Evolutionary conservation across 1,140 invertebrate species (phyloP), one percentile per base, ranked within the genome.

Genomic region (Philotrypesis tridentata): DNA sequence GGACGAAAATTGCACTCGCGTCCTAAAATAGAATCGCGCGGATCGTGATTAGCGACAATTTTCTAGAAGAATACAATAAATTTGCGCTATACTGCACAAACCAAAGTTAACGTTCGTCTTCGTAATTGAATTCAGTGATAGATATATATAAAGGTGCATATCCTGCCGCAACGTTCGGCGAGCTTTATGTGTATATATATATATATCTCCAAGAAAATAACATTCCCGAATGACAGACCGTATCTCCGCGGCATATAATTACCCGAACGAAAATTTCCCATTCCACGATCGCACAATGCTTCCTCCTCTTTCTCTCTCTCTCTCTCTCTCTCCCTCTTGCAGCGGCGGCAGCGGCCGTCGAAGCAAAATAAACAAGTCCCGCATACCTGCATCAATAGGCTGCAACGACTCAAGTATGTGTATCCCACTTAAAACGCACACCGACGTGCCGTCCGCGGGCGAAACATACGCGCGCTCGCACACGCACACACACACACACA

Each of bases 321-420:
- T n/a, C n/a, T n/a, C n/a, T n/a, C n/a, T n/a, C n/a, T n/a, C n/a
- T n/a, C n/a, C n/a, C n/a, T n/a, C n/a, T n/a, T n/a, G n/a, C n/a
- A n/a, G n/a, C n/a, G n/a, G n/a, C n/a, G n/a, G n/a, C n/a, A 60
- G 14, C 48, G 21, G 21, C 7, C 48, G 40, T 43, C 17, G 25
- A 65, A 65, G 63, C 27, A 65, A 65, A 65, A 65, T 65, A 65
- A 65, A 65, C 63, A 65, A 65, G 63, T 21, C 63, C 14, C 63
- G 63, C 63, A 65, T 65, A 65, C 63, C 63, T 65, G 63, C 63
- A 65, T 14, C 21, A 55, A 55, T 55, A 55, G 48, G 4, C n/a
- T n/a, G n/a, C 17, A 55, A 55, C 21, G 48, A 17, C 21, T 55
- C 48, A 17, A 17, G 48, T 55, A 55, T 55, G 48, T 65, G 27